These are phyloP conservation scores for Chymomyza caudatula DNA, from an alignment of 2,888 invertebrate genomes.

Conservation along the genomic window DNA sequence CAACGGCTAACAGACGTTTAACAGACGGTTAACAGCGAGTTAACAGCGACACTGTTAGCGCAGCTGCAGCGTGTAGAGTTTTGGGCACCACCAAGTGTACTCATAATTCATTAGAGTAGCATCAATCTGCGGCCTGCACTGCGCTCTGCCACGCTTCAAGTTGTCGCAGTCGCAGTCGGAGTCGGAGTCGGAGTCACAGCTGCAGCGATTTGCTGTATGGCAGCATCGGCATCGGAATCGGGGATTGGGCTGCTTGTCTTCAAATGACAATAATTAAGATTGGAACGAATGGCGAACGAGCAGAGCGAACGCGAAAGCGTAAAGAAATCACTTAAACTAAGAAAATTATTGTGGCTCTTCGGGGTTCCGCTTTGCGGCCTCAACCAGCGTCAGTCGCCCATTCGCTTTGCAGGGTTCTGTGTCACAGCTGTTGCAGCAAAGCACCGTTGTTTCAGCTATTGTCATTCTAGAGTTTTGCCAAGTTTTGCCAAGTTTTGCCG, in stretches of 20 bases:
- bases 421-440: conserved; percentile 24
- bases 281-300: conserved; percentile 52
- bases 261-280: conserved; percentile 66
- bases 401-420: conserved; percentile 2
- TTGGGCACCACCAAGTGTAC: conserved; percentile 27
- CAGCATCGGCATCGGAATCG: conserved; percentile 12
- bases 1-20: neutral
- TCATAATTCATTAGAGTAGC: conserved; percentile 64
- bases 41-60: conserved; percentile 33
- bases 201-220: conserved; percentile 4
- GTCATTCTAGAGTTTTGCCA: conserved; percentile 26
- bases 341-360: conserved; percentile 42
- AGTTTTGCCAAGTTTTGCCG: conserved; percentile 24
- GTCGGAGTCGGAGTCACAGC: neutral
- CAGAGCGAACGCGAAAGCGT: conserved; percentile 58
- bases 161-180: conserved; percentile 10
- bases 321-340: conserved; percentile 61
- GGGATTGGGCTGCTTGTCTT: conserved; percentile 19
- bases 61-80: neutral
- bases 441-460: conserved; percentile 28
- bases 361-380: conserved; percentile 38
- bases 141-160: neutral
- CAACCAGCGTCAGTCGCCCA: neutral
- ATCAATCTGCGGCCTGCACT: conserved; percentile 36
- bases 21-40: conserved; percentile 24